A percentile compares a stretch with the other conserved stretches of the same genome.
Evolutionary conservation across 1,140 invertebrate species (phyloP).

Genomic region (Anthonomus grandis): DNA sequence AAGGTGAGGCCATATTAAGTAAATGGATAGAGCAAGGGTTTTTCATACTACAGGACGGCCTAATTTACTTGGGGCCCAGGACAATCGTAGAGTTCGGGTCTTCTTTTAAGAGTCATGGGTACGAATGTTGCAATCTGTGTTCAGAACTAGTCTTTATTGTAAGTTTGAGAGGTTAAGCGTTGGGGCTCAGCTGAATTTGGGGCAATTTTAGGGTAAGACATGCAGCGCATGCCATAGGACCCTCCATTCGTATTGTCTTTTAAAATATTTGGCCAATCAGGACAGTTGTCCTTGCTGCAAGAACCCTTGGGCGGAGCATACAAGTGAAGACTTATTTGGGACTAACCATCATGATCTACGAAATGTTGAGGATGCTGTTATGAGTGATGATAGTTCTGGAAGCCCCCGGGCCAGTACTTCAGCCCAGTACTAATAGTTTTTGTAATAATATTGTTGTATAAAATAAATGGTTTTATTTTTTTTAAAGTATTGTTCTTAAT

Average conservation of each 20-base stretch:
- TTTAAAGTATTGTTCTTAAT: too few species aligned
- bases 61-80: conserved; percentile 33
- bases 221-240: conserved; percentile 28
- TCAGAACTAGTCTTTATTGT: conserved; percentile 37
- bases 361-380: too few species aligned
- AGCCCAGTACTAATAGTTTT: too few species aligned
- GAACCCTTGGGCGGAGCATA: conserved; percentile 28
- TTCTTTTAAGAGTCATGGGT: conserved; percentile 32
- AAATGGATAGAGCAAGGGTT: conserved; percentile 35
- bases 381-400: too few species aligned
- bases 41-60: conserved; percentile 28
- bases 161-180: neutral
- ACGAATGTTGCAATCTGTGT: conserved; percentile 38
- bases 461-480: too few species aligned
- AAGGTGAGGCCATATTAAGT: conserved; percentile 32
- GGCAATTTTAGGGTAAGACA: conserved; percentile 28
- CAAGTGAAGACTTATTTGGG: too few species aligned
- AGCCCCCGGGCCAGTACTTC: too few species aligned
- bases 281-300: conserved; percentile 32
- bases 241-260: conserved; percentile 32
- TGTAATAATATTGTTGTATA: too few species aligned
- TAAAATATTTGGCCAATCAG: conserved; percentile 31
- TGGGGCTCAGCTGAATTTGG: neutral
- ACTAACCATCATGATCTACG: too few species aligned
- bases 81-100: conserved; percentile 36